These are phyloP conservation scores for Enteromius fasciolatus DNA, from an alignment of 2,797 vertebrate species.

Conservation along the genomic window DNA sequence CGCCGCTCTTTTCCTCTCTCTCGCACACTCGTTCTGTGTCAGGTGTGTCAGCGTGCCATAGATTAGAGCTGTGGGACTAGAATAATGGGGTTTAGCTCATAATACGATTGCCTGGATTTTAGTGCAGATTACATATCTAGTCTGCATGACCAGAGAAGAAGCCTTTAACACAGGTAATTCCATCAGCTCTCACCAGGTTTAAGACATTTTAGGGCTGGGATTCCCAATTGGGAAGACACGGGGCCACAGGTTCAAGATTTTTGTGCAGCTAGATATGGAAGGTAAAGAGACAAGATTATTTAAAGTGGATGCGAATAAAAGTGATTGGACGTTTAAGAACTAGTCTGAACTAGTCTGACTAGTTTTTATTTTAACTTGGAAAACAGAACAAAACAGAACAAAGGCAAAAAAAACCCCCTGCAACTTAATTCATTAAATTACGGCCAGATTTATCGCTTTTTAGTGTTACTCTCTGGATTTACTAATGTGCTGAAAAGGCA, in stretches of 20 bases:
- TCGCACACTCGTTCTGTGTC: slow-evolving; percentile 11
- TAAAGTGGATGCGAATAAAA: too few relatives aligned
- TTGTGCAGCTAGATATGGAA: too few relatives aligned
- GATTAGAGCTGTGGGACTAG: slow-evolving; percentile 66
- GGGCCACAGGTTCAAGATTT: background rate
- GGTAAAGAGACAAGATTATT: too few relatives aligned
- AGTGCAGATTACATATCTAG: slow-evolving; percentile 45
- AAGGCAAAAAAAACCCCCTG: background rate
- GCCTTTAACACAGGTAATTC: slow-evolving; percentile 42
- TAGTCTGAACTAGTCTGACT: background rate
- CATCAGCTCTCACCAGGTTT: slow-evolving; percentile 24
- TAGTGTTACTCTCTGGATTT: too few relatives aligned
- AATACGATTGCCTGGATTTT: slow-evolving; percentile 56
- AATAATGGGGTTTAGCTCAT: slow-evolving; percentile 51
- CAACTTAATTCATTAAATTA: too few relatives aligned
- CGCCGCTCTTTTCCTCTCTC: slow-evolving; percentile 30
- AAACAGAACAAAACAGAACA: too few relatives aligned
- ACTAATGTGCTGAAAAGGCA: too few relatives aligned
- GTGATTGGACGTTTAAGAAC: background rate
- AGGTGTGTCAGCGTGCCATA: slow-evolving; percentile 44
- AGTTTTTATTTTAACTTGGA: too few relatives aligned
- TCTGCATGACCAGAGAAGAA: slow-evolving; percentile 37
- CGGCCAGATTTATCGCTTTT: too few relatives aligned
- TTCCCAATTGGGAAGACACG: background rate
- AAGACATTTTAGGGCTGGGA: background rate